Percentiles rank a stretch among this genome's conserved stretches.
phyloP scores from a whole-genome alignment of 2,113 vertebrate species.

The Brachirus orientalis region DNA sequence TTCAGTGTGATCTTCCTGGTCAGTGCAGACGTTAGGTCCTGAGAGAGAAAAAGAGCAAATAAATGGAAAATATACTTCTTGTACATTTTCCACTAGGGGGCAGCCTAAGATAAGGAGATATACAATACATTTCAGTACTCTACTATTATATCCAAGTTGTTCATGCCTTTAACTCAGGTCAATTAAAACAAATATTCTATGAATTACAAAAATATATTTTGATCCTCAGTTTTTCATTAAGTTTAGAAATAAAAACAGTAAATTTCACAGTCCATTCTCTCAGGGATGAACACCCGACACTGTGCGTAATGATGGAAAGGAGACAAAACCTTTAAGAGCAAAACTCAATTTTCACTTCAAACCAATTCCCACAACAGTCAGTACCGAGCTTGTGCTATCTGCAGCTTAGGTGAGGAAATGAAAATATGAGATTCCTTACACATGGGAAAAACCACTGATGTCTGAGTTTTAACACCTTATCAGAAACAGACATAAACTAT shows the following conservation, averaged over 20 bases:
- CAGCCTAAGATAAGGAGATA: constrained; percentile 1
- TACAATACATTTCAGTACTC: not conserved
- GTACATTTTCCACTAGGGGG: constrained; percentile 55
- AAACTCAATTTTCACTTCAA: constrained; percentile 9
- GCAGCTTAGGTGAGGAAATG: not conserved
- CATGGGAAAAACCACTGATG: constrained; percentile 47
- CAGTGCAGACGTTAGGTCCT: constrained; percentile 93
- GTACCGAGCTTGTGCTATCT: constrained; percentile 1
- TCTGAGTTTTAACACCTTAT: constrained; percentile 42
- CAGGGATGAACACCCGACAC: too few relatives aligned
- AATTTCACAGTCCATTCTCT: too few relatives aligned
- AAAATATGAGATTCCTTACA: constrained; percentile 41
- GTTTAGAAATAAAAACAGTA: too few relatives aligned
- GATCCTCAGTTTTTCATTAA: too few relatives aligned
- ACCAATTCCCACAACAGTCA: constrained; percentile 41
- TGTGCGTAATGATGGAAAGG: not conserved
- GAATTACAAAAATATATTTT: too few relatives aligned
- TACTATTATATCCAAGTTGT: too few relatives aligned
- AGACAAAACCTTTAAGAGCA: too few relatives aligned
- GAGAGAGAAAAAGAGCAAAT: not conserved
- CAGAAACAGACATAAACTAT: constrained; percentile 51
- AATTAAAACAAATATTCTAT: too few relatives aligned
- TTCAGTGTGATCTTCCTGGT: constrained; percentile 93
- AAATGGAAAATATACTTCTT: not conserved
- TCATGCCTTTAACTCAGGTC: too few relatives aligned